phyloP scores from a whole-genome alignment of 1,140 invertebrate species.

The Campoletis sonorensis region DNA sequence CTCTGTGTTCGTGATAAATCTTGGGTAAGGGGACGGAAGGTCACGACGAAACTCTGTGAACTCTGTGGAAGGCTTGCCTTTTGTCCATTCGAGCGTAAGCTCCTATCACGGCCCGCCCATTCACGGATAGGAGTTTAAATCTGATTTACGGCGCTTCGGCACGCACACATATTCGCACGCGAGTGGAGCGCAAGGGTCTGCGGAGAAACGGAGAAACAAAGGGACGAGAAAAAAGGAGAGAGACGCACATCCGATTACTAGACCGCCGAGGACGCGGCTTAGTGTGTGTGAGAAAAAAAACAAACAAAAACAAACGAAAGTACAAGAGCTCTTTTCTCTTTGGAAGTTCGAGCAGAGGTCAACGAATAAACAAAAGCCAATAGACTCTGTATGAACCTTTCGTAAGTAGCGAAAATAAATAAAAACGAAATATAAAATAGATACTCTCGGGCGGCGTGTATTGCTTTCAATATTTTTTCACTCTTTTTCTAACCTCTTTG shows the following conservation, averaged over 20 bases:
- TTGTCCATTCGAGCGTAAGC: conserved; percentile 19
- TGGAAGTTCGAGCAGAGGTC: background rate
- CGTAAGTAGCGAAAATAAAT: background rate
- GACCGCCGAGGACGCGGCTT: background rate
- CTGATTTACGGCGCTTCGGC: conserved; percentile 5
- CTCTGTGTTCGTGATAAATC: conserved; percentile 13
- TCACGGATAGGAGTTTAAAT: conserved; percentile 25
- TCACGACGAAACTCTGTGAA: background rate
- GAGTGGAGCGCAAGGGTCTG: background rate
- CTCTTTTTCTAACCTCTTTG: background rate
- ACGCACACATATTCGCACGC: background rate
- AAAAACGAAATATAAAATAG: no score
- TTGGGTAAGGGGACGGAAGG: background rate
- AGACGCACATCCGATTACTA: background rate
- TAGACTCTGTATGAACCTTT: background rate
- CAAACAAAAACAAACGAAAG: background rate
- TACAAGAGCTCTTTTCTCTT: background rate
- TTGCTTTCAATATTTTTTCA: background rate
- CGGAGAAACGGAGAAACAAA: background rate
- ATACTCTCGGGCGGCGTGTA: background rate
- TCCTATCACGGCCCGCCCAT: conserved; percentile 21
- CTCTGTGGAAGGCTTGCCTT: conserved; percentile 6
- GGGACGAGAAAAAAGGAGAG: background rate
- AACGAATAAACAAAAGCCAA: background rate
- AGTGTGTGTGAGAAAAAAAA: background rate